Conservation (phyloP, 1,140 invertebrate species). For the Drosophila cardini region DNA sequence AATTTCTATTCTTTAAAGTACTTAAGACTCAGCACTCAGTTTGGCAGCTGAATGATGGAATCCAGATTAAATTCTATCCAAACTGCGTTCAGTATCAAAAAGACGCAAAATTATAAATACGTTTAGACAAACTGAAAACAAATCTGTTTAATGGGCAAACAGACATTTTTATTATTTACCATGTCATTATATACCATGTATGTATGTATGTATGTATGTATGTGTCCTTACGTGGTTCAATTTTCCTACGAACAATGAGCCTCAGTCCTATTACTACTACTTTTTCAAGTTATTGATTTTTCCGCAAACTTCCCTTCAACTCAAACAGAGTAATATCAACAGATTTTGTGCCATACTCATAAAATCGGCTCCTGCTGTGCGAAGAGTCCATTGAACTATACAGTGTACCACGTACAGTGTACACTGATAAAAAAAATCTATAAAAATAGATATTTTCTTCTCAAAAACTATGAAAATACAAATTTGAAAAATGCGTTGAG, state of each 20-base stretch:
- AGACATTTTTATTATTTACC: not conserved
- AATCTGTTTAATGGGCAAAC: not conserved
- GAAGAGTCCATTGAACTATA: slow-evolving; percentile 69
- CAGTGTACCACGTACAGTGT: slow-evolving; percentile 21
- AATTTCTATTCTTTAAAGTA: slow-evolving; percentile 76
- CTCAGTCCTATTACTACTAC: not conserved
- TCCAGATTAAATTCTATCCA: slow-evolving; percentile 36
- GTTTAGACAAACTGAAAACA: not conserved
- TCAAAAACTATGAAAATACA: no score
- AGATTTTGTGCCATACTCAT: slow-evolving; percentile 33
- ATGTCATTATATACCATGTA: not conserved
- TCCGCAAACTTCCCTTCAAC: not conserved
- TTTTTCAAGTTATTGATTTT: slow-evolving; percentile 66
- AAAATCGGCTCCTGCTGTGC: slow-evolving; percentile 31
- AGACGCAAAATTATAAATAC: slow-evolving; percentile 1
- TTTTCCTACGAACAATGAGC: slow-evolving; percentile 7
- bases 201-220: not conserved
- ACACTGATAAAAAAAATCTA: not conserved
- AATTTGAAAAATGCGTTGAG: no score
- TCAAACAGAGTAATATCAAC: slow-evolving; percentile 26
- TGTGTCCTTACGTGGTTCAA: slow-evolving; percentile 11
- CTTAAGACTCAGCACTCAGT: no score
- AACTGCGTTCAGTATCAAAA: not conserved
- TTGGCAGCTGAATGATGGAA: slow-evolving; percentile 20
- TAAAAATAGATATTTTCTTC: no score